Percentiles rank a stretch among this genome's conserved stretches.
phyloP scores from a whole-genome alignment of 2,888 invertebrate species.

The Xiphydria camelus region DNA sequence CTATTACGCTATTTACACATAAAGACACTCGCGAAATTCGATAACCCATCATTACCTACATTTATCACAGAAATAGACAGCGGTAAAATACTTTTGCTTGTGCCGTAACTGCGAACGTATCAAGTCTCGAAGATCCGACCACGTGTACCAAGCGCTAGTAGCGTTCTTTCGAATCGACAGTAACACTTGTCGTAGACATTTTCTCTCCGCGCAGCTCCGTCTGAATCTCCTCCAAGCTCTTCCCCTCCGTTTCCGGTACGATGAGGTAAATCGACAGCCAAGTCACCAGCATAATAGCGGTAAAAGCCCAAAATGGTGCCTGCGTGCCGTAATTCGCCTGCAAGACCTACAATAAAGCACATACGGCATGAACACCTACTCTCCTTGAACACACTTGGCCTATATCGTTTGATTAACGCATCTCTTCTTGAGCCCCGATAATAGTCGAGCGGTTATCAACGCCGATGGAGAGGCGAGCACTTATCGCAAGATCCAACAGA shows the following conservation, averaged over 20 bases:
- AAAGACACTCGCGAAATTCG: no score
- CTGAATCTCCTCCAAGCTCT: conserved; percentile 52
- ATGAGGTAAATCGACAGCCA: conserved; percentile 49
- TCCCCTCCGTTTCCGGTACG: conserved; percentile 54
- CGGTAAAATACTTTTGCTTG: no score
- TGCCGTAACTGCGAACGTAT: no score
- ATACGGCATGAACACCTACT: background rate
- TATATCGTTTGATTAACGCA: no score
- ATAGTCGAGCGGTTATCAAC: no score
- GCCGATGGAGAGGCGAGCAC: no score
- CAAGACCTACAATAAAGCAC: conserved; percentile 32
- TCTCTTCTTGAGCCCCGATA: no score
- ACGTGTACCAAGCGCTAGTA: conserved; percentile 15
- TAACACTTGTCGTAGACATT: no score
- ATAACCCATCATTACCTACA: no score
- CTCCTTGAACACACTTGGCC: no score
- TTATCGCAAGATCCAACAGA: no score
- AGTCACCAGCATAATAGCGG: conserved; percentile 42
- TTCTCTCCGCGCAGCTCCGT: conserved; percentile 34
- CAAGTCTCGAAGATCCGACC: conserved; percentile 12
- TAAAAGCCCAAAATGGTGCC: conserved; percentile 45
- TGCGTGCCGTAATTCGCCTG: conserved; percentile 42
- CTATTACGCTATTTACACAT: background rate
- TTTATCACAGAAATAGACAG: no score
- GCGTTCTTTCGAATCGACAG: conserved; percentile 18